A percentile compares a stretch with the other conserved stretches of the same genome.
These are phyloP conservation scores for Chiloscyllium punctatum DNA, from an alignment of 2,797 vertebrate genomes.

Conservation along the genomic window DNA sequence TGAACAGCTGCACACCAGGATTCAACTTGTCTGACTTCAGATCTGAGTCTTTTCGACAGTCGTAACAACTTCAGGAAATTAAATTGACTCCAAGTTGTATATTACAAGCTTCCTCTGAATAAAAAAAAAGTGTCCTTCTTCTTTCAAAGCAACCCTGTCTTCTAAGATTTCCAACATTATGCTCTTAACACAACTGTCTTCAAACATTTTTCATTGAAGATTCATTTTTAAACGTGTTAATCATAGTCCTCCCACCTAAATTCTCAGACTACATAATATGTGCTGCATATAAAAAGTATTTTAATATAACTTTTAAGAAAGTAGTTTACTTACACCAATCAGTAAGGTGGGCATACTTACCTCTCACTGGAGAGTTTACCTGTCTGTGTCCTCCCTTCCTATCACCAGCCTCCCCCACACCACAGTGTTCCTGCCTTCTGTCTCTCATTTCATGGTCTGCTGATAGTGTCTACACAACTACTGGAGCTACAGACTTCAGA, in stretches of 20 bases:
- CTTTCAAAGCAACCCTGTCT: neutral
- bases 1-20: constrained; percentile 46
- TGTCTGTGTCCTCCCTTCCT: neutral
- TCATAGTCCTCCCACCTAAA: neutral
- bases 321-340: neutral
- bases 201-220: neutral
- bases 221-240: neutral
- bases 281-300: neutral
- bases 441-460: neutral
- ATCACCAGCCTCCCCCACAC: neutral
- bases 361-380: neutral
- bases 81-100: neutral
- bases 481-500: neutral
- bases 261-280: neutral
- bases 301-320: neutral
- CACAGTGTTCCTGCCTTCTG: neutral
- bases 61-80: neutral
- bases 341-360: neutral
- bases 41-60: neutral
- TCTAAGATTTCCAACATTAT: neutral
- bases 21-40: constrained; percentile 46
- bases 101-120: neutral
- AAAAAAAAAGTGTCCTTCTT: neutral
- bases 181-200: neutral
- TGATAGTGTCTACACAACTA: neutral